A percentile compares a stretch with the other conserved stretches of the same genome.
Evolutionary conservation across 2,797 vertebrate species (phyloP).

Genomic region (Arnoldichthys spilopterus): DNA sequence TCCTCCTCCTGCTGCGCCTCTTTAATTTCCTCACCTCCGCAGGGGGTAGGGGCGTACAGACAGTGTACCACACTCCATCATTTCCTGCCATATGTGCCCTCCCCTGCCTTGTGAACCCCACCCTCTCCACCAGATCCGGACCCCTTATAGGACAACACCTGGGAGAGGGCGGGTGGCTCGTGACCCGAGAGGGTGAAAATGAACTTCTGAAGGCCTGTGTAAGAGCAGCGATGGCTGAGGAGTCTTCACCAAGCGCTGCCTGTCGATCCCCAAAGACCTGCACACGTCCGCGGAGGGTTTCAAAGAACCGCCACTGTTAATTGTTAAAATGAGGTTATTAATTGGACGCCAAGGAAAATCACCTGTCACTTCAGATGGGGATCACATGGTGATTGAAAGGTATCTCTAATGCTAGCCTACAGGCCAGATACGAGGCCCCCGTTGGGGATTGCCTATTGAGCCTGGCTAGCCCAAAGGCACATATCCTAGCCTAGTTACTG

Average conservation of each 20-base stretch:
- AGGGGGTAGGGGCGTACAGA: conserved; percentile 68
- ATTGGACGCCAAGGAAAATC: conserved; percentile 79
- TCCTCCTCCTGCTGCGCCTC: conserved; percentile 75
- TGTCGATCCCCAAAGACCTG: conserved; percentile 39
- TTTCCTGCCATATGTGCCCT: conserved; percentile 69
- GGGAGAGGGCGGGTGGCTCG: conserved; percentile 58
- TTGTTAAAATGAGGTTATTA: conserved; percentile 83
- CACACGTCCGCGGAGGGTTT: conserved; percentile 45
- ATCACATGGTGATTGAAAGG: conserved; percentile 78
- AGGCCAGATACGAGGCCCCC: conserved; percentile 66
- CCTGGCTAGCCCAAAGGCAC: conserved; percentile 71
- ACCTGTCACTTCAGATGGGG: conserved; percentile 81
- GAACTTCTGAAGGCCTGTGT: conserved; percentile 33
- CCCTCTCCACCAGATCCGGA: conserved; percentile 44
- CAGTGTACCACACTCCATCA: conserved; percentile 78
- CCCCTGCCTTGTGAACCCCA: conserved; percentile 56
- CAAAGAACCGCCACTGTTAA: conserved; percentile 74
- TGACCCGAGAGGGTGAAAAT: conserved; percentile 53
- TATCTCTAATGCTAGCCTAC: conserved; percentile 78
- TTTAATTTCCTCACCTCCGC: conserved; percentile 83
- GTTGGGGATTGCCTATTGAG: conserved; percentile 64
- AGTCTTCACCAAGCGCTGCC: conserved; percentile 19
- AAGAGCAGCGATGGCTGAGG: conserved; percentile 18
- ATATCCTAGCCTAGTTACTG: conserved; percentile 61
- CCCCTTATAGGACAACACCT: conserved; percentile 61